Conservation (phyloP, 2,113 vertebrate species). For the Chamaetylas fuelleborni region DNA sequence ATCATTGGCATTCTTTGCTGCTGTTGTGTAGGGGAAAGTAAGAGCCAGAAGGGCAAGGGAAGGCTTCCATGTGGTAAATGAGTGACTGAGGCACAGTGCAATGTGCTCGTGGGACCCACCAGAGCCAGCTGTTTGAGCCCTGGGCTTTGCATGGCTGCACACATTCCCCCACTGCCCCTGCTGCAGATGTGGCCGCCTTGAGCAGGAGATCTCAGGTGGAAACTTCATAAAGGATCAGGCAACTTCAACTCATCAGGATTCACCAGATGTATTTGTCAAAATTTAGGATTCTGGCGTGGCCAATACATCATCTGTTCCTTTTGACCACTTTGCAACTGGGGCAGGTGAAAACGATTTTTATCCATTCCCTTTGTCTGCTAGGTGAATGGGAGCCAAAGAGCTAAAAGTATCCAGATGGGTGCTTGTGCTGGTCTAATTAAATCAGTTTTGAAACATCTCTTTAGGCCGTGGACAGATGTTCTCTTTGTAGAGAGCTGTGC, state of each 20-base stretch:
- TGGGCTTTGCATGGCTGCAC: neutral
- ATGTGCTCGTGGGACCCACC: accelerated
- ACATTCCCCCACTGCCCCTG: accelerated
- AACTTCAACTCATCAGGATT: neutral
- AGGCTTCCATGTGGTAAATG: neutral
- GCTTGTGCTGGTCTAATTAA: conserved; percentile 26
- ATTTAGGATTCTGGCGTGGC: neutral
- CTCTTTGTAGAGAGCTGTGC: conserved; percentile 11
- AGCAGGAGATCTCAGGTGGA: neutral
- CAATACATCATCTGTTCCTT: neutral
- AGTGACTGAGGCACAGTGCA: neutral
- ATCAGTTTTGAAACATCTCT: conserved; percentile 38
- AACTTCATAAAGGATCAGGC: neutral
- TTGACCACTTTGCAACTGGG: neutral
- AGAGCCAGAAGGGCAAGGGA: neutral
- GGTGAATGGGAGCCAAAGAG: neutral
- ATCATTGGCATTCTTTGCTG: neutral
- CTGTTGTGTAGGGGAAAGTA: neutral
- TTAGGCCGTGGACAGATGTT: conserved; percentile 57
- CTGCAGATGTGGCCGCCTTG: neutral
- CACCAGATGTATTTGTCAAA: neutral
- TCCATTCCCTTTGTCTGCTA: neutral
- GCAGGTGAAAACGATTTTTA: neutral
- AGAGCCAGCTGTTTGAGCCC: neutral
- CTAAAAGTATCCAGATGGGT: conserved; percentile 46